A percentile compares a stretch with the other conserved stretches of the same genome.
Conservation (phyloP, 1,140 invertebrate genomes). For the Phthorimaea operculella region DNA sequence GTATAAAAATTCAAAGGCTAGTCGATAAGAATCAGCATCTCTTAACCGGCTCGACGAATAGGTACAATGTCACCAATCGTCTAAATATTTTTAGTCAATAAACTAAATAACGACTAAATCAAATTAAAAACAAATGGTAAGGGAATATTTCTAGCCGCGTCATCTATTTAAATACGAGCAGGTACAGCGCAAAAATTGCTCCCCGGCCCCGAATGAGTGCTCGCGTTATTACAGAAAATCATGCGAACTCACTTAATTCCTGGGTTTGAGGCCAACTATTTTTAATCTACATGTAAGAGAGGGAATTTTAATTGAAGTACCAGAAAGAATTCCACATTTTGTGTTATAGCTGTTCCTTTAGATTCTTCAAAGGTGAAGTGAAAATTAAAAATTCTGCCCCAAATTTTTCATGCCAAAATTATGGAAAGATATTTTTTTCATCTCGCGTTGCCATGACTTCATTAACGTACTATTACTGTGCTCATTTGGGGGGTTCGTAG, state of each 20-base stretch:
- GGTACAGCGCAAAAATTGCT: neutral
- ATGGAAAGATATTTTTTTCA: neutral
- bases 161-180: constrained; percentile 3
- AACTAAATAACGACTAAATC: too few species aligned
- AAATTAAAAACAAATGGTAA: neutral
- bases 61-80: too few species aligned
- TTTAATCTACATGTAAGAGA: constrained; percentile 4
- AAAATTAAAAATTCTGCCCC: neutral
- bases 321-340: neutral
- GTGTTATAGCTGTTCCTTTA: neutral
- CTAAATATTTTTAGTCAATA: too few species aligned
- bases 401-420: neutral
- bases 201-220: neutral
- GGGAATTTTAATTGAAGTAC: constrained; percentile 1
- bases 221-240: constrained; percentile 5
- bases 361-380: neutral
- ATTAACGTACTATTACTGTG: too few species aligned
- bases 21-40: too few species aligned
- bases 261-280: constrained; percentile 4
- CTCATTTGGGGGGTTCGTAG: too few species aligned
- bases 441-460: neutral
- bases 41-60: too few species aligned
- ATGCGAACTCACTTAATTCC: constrained; percentile 2
- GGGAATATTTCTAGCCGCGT: neutral
- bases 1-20: too few species aligned